Percentiles rank a stretch among this genome's conserved stretches.
These are phyloP conservation scores for Temnothorax ravouxi DNA, from an alignment of 2,888 invertebrate genomes.

Conservation along the genomic window DNA sequence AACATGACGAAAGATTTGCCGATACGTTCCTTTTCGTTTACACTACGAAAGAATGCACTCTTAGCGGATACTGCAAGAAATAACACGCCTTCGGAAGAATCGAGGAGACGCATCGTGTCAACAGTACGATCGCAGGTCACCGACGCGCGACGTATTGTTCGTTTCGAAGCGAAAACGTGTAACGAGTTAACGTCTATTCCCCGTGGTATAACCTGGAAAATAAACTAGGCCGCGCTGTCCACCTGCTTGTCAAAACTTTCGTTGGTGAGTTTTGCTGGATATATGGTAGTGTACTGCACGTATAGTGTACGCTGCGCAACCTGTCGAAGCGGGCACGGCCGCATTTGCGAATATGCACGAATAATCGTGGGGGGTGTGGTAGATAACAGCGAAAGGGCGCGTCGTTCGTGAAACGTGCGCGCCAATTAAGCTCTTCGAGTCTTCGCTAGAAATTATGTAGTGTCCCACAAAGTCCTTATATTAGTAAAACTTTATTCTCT, in stretches of 20 bases:
- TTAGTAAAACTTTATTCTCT: conserved; percentile 16
- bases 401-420: conserved; percentile 28
- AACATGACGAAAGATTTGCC: background rate
- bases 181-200: conserved; percentile 69
- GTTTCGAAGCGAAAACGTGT: conserved; percentile 72
- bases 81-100: conserved; percentile 42
- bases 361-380: conserved; percentile 19
- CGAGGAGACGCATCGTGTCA: conserved; percentile 49
- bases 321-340: conserved; percentile 45
- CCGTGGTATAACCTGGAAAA: conserved; percentile 46
- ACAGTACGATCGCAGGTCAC: conserved; percentile 35
- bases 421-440: conserved; percentile 26
- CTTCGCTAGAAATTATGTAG: conserved; percentile 33
- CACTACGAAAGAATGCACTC: conserved; percentile 19
- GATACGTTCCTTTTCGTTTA: conserved; percentile 21
- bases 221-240: conserved; percentile 56
- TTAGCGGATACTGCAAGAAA: conserved; percentile 57
- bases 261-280: conserved; percentile 41
- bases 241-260: conserved; percentile 67
- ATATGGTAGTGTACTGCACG: background rate
- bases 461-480: conserved; percentile 25
- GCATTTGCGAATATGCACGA: conserved; percentile 32
- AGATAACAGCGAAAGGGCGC: conserved; percentile 24
- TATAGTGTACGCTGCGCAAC: background rate
- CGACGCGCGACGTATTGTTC: conserved; percentile 57